These are phyloP conservation scores for Calephelis virginiensis DNA, from an alignment of 1,140 invertebrate genomes.

Conservation along the genomic window DNA sequence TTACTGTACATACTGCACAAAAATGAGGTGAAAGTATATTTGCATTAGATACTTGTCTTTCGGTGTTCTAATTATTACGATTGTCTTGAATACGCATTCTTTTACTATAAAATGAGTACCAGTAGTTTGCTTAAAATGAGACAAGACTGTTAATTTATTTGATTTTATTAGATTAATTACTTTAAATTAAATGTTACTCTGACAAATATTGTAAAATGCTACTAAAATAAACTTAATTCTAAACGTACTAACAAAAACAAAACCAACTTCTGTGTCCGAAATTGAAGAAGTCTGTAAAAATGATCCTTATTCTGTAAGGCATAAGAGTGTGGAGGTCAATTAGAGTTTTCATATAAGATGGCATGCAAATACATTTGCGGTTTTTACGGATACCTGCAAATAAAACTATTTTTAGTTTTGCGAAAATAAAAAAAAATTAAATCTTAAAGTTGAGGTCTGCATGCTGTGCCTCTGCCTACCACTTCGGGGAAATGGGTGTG, in stretches of 20 bases:
- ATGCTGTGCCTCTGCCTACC: too few relatives aligned
- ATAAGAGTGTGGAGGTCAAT: slow-evolving; percentile 60
- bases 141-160: not conserved
- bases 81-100: too few relatives aligned
- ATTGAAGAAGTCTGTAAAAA: slow-evolving; percentile 69
- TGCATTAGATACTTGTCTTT: too few relatives aligned
- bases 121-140: not conserved
- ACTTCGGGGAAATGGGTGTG: too few relatives aligned
- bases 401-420: not conserved
- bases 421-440: too few relatives aligned
- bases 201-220: not conserved
- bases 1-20: too few relatives aligned
- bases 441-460: too few relatives aligned
- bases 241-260: slow-evolving; percentile 56
- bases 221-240: slow-evolving; percentile 1
- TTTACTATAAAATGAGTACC: too few relatives aligned
- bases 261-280: slow-evolving; percentile 65
- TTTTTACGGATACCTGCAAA: slow-evolving; percentile 64
- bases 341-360: slow-evolving; percentile 53
- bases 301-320: slow-evolving; percentile 64
- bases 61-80: too few relatives aligned
- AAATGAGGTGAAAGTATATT: too few relatives aligned
- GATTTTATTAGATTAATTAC: not conserved
- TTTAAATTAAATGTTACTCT: too few relatives aligned
- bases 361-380: slow-evolving; percentile 56